A percentile compares a stretch with the other conserved stretches of the same genome.
These are phyloP conservation scores for Porites rus DNA, from an alignment of 92 coral and sea anemone species.

Conservation along the genomic window DNA sequence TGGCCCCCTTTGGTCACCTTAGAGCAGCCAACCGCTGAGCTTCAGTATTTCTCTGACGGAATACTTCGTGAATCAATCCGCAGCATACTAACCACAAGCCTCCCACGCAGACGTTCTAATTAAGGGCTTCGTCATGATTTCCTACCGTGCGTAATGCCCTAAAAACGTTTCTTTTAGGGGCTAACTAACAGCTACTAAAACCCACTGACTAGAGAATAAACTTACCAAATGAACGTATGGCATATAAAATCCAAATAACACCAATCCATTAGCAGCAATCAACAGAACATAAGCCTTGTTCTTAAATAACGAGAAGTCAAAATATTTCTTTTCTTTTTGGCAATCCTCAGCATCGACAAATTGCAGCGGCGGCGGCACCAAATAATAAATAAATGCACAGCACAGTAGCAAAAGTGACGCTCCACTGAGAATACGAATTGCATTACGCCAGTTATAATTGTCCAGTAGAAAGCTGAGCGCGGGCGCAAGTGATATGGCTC, in stretches of 20 bases:
- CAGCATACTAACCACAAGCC: no score
- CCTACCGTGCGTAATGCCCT: no score
- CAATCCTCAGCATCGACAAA: constrained; percentile 4
- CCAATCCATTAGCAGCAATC: constrained; percentile 76
- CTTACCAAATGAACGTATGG: constrained; percentile 95
- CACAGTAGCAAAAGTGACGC: constrained; percentile 70
- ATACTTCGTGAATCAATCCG: no score
- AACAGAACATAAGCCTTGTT: constrained; percentile 78
- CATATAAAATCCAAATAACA: constrained; percentile 91
- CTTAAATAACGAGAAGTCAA: constrained; percentile 79
- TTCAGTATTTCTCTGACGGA: no score
- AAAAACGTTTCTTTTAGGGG: no score
- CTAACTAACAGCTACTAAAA: no score
- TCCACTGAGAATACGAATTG: constrained; percentile 83
- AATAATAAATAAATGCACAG: constrained; percentile 70
- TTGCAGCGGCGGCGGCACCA: constrained; percentile 22
- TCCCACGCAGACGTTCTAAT: no score
- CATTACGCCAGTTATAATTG: constrained; percentile 80
- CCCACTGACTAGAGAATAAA: background rate
- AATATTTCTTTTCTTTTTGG: background rate
- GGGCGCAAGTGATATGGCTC: constrained; percentile 83
- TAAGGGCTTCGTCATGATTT: no score
- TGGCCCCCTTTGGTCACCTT: background rate
- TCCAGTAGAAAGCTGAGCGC: constrained; percentile 75
- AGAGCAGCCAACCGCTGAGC: background rate